Base-by-base conservation (phyloP, 2,888 invertebrate genomes). In the Acleris literana region DNA sequence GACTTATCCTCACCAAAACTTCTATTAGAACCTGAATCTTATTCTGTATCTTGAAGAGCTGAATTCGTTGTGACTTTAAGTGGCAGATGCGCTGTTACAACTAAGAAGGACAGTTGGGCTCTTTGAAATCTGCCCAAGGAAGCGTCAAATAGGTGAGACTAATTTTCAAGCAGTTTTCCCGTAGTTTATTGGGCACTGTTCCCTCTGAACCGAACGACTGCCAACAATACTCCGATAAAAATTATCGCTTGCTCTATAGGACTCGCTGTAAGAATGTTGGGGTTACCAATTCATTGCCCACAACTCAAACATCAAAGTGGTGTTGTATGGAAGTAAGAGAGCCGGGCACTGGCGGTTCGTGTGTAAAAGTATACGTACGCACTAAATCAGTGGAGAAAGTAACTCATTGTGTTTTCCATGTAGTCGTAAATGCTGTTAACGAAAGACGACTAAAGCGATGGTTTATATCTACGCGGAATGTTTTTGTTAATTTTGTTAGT, bases 211-310 rank as follows among this genome's bases (percentile, higher is more conserved):
- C 72, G 72, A 74, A 72, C 73, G 74, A 72, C 75, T 78, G 79
- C 79, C 76, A 89, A 90, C 89, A 90, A 91, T 91, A 83, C 83
- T 69, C 72, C 88, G 83, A 90, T 91, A 91, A 91, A 91, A 87
- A 72, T 83, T 85, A 87, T 85, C 79, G 83, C 79, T 74, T 76
- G 75, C 72, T 79, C 77, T 77, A 74, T 74, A 74, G 76, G 76
- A 74, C 78, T 75, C 71, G 69, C 76, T 71, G 69, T 57, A 61
- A 62, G 62, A 57, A 57, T 53, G 61, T 57, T 61, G 46, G 56
- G 48, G 33, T 61, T 62, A 1, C 0, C 13, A 13, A 39, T 39
- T 39, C 39, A 39, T 4, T 4, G 39, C 39, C 39, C 13, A 13
- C 3, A 13, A 39, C 39, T 39, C 39, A 11, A 13, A 39, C 4